Base-by-base conservation (phyloP, 2,113 vertebrate species). In the Erythrolamprus reginae region DNA sequence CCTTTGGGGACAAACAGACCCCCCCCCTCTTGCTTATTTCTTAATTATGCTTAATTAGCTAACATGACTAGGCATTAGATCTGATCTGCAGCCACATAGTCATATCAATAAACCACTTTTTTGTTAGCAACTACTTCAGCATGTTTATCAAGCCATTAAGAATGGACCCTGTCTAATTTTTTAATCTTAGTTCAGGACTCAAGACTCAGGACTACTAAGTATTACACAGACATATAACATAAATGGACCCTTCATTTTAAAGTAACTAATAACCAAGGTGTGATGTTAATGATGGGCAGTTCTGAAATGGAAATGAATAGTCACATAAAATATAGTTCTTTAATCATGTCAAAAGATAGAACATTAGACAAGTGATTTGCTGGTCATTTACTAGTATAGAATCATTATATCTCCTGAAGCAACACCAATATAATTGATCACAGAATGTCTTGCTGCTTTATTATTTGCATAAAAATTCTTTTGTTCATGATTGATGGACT, bases 321-420 rank as follows among this genome's bases (percentile, higher is more conserved):
- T 90, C 65, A 9, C 26, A 0, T 21, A 90, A 70, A n/a, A 9
- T 26, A 28, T n/a, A 85, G 87, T 42, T 26, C 1, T 1, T 90
- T 90, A 87, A 85, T 86, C 42, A 84, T 0, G 85, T 28, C 92
- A 90, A 91, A 83, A 0, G 92, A 93, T 83, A 19, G 5, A 88
- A 55, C 50, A 92, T 91, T 86, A 1, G 42, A 13, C 55, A 52
- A 33, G n/a, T 90, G 83, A 90, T 28, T 86, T 83, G 61, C 52
- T 90, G 55, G 82, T 85, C 55, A 90, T 70, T 85, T 90, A 70
- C 48, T 65, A 70, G n/a, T 85, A 24, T 51, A 90, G n/a, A 51
- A 45, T 70, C 47, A 45, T 86, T 90, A 65, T 26, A 70, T 70
- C 83, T 56, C 33, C 51, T 86, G 82, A 84, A 52, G 21, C 38